Evolutionary conservation across 2,888 invertebrate species (phyloP).

Genomic region (Pherbina coryleti): DNA sequence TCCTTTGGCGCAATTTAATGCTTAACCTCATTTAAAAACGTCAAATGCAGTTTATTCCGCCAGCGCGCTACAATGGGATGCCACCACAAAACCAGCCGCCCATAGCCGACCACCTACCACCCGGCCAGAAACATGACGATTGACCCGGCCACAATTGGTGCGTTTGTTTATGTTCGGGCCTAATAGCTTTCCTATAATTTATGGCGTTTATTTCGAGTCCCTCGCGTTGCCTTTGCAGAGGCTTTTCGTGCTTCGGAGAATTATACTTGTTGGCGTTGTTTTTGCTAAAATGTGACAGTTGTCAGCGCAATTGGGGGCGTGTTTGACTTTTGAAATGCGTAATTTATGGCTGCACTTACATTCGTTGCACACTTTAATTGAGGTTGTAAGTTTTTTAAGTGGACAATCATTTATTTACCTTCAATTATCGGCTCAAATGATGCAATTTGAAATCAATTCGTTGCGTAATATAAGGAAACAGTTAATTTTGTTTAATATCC

Average conservation of each 20-base stretch:
- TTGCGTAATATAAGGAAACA: neutral
- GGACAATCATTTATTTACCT: neutral
- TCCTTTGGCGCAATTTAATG: constrained; percentile 43
- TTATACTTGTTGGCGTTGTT: neutral
- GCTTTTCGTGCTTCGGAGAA: neutral
- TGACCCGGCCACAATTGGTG: constrained; percentile 14
- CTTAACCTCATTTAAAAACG: constrained; percentile 60
- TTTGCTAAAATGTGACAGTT: neutral
- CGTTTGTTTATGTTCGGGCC: constrained; percentile 44
- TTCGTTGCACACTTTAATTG: neutral
- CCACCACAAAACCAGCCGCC: constrained; percentile 23
- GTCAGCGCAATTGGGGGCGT: neutral
- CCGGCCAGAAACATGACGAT: neutral
- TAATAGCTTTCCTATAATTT: constrained; percentile 63
- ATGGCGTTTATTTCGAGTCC: constrained; percentile 42
- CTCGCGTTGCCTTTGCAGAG: neutral
- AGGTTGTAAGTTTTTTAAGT: neutral
- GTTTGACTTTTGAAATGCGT: neutral
- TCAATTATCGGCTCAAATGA: neutral
- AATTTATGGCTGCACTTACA: neutral
- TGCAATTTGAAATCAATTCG: neutral
- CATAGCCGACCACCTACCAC: neutral
- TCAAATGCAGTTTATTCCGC: constrained; percentile 54
- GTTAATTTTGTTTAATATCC: neutral
- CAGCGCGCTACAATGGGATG: neutral